These are phyloP conservation scores for Phrixothrix hirtus DNA, from an alignment of 2,888 invertebrate species.

Conservation along the genomic window DNA sequence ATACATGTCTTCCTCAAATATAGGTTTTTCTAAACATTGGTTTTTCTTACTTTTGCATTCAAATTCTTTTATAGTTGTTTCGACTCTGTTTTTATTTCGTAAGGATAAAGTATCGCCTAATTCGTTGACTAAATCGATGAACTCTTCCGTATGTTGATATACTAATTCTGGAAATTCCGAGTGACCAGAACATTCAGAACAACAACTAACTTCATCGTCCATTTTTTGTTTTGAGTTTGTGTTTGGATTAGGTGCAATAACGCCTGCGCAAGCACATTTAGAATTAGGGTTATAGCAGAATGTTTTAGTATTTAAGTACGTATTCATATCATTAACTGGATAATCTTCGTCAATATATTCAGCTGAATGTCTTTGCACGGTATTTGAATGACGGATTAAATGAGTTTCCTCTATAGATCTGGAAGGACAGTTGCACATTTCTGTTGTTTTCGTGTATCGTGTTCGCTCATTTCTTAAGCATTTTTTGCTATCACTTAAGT, in stretches of 20 bases:
- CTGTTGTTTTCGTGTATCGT: neutral
- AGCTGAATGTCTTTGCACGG: no score
- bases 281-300: neutral
- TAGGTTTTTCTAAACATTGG: conserved; percentile 48
- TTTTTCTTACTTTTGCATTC: conserved; percentile 50
- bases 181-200: conserved; percentile 32
- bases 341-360: conserved; percentile 4
- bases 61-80: conserved; percentile 50
- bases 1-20: conserved; percentile 35
- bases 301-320: neutral
- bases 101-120: conserved; percentile 51
- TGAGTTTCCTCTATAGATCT: neutral
- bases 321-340: conserved; percentile 8
- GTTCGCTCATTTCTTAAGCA: neutral
- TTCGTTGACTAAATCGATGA: conserved; percentile 50
- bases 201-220: conserved; percentile 31
- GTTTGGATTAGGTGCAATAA: neutral
- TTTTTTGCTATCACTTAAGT: neutral
- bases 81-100: conserved; percentile 49
- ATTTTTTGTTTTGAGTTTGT: conserved; percentile 4
- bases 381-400: neutral
- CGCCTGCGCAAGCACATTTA: neutral
- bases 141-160: conserved; percentile 52
- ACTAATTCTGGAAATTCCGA: conserved; percentile 43
- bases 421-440: neutral